Conservation (phyloP, 2,113 vertebrate species). For the Albula glossodonta region DNA sequence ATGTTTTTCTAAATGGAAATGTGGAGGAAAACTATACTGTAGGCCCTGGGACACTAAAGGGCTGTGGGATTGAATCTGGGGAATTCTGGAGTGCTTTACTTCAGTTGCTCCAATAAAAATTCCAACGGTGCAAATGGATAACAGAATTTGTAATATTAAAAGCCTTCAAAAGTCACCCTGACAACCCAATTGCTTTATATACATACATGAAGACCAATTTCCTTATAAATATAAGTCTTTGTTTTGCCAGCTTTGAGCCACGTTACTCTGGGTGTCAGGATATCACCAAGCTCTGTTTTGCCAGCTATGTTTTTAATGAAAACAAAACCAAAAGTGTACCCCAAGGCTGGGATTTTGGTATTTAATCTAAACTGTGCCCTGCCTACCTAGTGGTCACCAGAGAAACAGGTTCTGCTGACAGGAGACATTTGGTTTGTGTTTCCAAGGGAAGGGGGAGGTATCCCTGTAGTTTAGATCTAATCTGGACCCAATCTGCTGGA, state of each 20-base stretch:
- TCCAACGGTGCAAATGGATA: too few species aligned
- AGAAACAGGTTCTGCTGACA: not conserved
- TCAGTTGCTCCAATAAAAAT: too few species aligned
- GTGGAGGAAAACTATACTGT: too few species aligned
- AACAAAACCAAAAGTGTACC: not conserved
- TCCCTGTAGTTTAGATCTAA: not conserved
- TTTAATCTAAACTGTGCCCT: not conserved
- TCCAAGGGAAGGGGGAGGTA: not conserved
- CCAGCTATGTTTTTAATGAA: constrained; percentile 4
- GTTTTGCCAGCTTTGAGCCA: not conserved
- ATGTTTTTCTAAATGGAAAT: too few species aligned
- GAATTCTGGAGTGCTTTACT: too few species aligned
- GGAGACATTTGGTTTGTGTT: not conserved
- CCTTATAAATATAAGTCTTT: not conserved
- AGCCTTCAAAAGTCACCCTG: too few species aligned
- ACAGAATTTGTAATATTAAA: not conserved
- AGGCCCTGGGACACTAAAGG: too few species aligned
- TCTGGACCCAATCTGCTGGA: not conserved
- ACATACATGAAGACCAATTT: too few species aligned
- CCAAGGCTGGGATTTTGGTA: not conserved
- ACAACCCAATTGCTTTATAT: too few species aligned
- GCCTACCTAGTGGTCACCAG: not conserved
- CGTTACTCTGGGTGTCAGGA: not conserved
- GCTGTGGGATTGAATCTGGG: too few species aligned
- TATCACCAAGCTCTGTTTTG: not conserved